phyloP scores from a whole-genome alignment of 2,113 vertebrate species.

The Macquaria ambigua region DNA sequence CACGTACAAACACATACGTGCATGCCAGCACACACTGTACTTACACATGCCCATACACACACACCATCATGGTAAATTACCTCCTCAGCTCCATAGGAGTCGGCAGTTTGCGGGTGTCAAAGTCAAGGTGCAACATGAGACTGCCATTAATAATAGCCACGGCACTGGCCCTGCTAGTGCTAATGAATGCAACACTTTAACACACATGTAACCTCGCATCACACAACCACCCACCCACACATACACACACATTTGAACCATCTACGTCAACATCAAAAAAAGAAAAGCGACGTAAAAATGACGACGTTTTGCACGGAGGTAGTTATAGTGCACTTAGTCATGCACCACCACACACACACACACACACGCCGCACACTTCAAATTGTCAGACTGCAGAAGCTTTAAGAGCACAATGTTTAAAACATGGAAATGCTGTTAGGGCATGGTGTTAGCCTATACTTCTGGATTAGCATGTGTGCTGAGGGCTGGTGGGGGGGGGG shows the following conservation, averaged over 20 bases:
- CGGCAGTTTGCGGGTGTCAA: constrained; percentile 57
- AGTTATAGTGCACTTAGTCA: constrained; percentile 22
- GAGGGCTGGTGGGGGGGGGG: constrained; percentile 25
- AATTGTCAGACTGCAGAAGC: constrained; percentile 40
- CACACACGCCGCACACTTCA: background rate
- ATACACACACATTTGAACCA: background rate
- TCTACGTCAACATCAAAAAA: background rate
- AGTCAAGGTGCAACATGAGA: constrained; percentile 70
- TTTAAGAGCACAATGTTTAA: constrained; percentile 61
- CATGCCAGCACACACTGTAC: background rate
- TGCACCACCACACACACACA: constrained; percentile 20
- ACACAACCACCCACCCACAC: background rate
- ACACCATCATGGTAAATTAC: constrained; percentile 54
- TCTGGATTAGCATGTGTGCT: constrained; percentile 62
- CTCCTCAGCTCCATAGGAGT: constrained; percentile 34
- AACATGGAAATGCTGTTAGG: constrained; percentile 63
- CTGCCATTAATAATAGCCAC: constrained; percentile 56
- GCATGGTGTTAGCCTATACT: constrained; percentile 43
- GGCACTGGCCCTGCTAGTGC: constrained; percentile 12
- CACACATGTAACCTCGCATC: constrained; percentile 7
- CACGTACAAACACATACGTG: background rate
- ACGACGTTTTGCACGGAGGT: background rate
- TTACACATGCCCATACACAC: background rate
- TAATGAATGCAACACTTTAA: constrained; percentile 61
- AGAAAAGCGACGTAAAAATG: constrained; percentile 15